A percentile compares a stretch with the other conserved stretches of the same genome.
These are phyloP conservation scores for Alitta virens DNA, from an alignment of 2,888 invertebrate genomes.

Conservation along the genomic window DNA sequence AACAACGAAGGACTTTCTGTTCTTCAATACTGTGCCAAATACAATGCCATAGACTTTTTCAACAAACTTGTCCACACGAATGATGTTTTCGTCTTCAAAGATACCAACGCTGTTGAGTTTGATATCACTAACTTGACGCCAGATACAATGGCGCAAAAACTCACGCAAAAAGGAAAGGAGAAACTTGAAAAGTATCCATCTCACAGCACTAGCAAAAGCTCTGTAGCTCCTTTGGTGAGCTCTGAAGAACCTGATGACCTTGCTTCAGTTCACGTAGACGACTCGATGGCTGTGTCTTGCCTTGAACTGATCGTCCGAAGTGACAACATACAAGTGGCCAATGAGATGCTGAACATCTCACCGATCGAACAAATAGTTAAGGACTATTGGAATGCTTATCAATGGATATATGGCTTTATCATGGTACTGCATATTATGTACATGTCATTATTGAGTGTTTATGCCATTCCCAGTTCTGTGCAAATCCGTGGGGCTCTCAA, in stretches of 20 bases:
- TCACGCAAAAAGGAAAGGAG: neutral
- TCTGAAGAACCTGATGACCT: no score
- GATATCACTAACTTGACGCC: conserved; percentile 41
- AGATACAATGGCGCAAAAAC: conserved; percentile 11
- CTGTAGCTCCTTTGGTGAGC: no score
- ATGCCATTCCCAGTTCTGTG: conserved; percentile 4
- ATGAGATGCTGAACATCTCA: conserved; percentile 43
- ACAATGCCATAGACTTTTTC: conserved; percentile 40
- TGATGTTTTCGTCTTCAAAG: conserved; percentile 37
- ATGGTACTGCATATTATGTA: conserved; percentile 46
- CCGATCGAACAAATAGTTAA: conserved; percentile 43
- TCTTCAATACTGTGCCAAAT: conserved; percentile 38
- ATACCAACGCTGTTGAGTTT: conserved; percentile 25
- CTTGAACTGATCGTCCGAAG: conserved; percentile 43
- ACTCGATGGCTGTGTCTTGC: conserved; percentile 28
- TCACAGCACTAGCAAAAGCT: no score
- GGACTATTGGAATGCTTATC: conserved; percentile 43
- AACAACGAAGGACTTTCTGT: conserved; percentile 42
- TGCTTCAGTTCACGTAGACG: no score
- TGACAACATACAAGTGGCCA: conserved; percentile 35
- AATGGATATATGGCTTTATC: conserved; percentile 41
- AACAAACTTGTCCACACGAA: conserved; percentile 38
- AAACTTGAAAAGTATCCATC: neutral
- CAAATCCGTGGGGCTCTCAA: neutral
- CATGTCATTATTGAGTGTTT: conserved; percentile 42